Base-by-base conservation (phyloP, 2,113 vertebrate genomes). In the Okapia johnstoni region DNA sequence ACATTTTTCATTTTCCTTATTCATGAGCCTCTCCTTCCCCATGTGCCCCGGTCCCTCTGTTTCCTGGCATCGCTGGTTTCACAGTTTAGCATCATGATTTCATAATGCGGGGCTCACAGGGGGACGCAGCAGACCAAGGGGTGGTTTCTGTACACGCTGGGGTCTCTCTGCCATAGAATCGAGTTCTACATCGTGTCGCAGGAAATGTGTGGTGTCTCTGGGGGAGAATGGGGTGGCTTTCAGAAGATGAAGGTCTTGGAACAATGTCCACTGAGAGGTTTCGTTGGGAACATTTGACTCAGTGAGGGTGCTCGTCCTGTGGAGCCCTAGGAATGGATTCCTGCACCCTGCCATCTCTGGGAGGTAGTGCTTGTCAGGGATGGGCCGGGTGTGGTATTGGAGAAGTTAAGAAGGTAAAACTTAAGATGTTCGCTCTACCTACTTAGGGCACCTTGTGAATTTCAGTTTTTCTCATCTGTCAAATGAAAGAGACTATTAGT, bases 61-160 rank as follows among this genome's bases (percentile, higher is more conserved):
- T 48, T 57, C 55, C 33, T 6, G 19, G 57, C 11, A 6, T 5
- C 70, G 13, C 54, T 2, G 17, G 40, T 17, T 61, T 43, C 46
- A 33, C 5, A n/a, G 40, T 50, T 70, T 6, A 23, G 63, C 43
- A 8, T 16, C 66, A 50, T 36, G 16, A 90, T 28, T 81, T 30
- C 50, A 17, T 12, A 30, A 16, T 11, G 5, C 0, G 0, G 33
- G 15, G 43, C 40, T 79, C 48, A 9, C 50, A 33, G 12, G 16
- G 30, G 14, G 3, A 6, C 23, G 61, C 12, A 43, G 14, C 73
- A 2, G 48, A 81, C 21, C 30, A 48, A 43, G 36, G 16, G 52
- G 0, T 25, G 36, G n/a, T 46, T 58, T 25, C 30, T 8, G 2
- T 8, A 1, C 17, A 30, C 19, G 3, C 40, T 57, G 40, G 48